phyloP scores from a whole-genome alignment of 2,888 invertebrate species.

The Notodonta dromedarius region DNA sequence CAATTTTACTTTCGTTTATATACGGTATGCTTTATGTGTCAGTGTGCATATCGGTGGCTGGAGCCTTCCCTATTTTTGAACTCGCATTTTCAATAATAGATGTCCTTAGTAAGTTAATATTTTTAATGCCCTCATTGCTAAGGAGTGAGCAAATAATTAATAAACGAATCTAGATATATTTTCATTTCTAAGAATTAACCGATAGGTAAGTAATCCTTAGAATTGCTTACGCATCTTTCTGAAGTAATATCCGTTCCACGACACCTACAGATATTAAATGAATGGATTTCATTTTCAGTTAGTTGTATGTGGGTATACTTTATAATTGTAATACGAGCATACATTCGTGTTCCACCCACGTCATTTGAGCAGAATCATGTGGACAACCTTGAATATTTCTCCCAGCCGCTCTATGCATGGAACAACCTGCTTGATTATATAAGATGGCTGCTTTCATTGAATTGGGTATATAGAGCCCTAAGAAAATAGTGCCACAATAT shows the following conservation, averaged over 20 bases:
- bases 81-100: constrained; percentile 57
- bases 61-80: constrained; percentile 60
- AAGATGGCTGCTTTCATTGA: background rate
- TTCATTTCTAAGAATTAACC: too few relatives aligned
- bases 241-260: too few relatives aligned
- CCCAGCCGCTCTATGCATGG: too few relatives aligned
- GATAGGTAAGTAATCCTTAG: too few relatives aligned
- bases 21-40: constrained; percentile 56
- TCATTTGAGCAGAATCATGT: background rate
- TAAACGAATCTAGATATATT: too few relatives aligned
- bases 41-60: constrained; percentile 52
- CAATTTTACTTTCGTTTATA: constrained; percentile 51
- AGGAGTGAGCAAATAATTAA: background rate
- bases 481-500: constrained; percentile 6
- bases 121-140: background rate
- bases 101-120: constrained; percentile 50
- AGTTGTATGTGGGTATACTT: constrained; percentile 46
- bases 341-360: constrained; percentile 13
- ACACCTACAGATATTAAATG: background rate
- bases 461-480: constrained; percentile 2
- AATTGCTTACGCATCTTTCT: too few relatives aligned
- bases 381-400: background rate
- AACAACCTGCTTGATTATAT: background rate
- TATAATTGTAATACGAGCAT: constrained; percentile 36
- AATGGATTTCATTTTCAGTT: constrained; percentile 42